phyloP scores from a whole-genome alignment of 2,888 invertebrate genomes.

The Allolobophora icterica region DNA sequence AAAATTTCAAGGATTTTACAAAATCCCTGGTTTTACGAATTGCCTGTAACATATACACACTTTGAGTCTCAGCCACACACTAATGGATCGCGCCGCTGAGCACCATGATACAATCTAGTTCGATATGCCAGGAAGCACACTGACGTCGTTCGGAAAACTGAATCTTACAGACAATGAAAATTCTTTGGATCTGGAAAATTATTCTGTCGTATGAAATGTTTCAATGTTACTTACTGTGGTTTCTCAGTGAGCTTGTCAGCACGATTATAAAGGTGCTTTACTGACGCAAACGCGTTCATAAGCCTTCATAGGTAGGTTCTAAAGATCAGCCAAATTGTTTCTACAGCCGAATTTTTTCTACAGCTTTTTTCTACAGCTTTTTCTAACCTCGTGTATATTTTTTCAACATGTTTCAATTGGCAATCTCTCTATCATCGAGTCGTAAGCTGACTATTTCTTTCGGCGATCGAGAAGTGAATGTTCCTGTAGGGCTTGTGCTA shows the following conservation, averaged over 20 bases:
- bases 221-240: too few relatives aligned
- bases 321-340: background rate
- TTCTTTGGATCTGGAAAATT: background rate
- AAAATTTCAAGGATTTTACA: too few relatives aligned
- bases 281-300: too few relatives aligned
- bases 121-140: background rate
- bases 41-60: too few relatives aligned
- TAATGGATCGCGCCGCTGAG: background rate
- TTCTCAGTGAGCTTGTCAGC: too few relatives aligned
- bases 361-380: too few relatives aligned
- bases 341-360: background rate
- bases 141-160: background rate
- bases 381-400: background rate
- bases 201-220: too few relatives aligned
- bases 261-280: too few relatives aligned
- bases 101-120: background rate
- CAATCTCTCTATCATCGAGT: background rate
- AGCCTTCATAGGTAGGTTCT: background rate
- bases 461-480: background rate
- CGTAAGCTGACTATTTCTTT: background rate
- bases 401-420: background rate
- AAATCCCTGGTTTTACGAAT: too few relatives aligned
- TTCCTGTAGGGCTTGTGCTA: background rate
- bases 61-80: background rate
- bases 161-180: background rate